Base-by-base conservation (phyloP, 2,113 vertebrate species). In the Rhadina sibilatrix region DNA sequence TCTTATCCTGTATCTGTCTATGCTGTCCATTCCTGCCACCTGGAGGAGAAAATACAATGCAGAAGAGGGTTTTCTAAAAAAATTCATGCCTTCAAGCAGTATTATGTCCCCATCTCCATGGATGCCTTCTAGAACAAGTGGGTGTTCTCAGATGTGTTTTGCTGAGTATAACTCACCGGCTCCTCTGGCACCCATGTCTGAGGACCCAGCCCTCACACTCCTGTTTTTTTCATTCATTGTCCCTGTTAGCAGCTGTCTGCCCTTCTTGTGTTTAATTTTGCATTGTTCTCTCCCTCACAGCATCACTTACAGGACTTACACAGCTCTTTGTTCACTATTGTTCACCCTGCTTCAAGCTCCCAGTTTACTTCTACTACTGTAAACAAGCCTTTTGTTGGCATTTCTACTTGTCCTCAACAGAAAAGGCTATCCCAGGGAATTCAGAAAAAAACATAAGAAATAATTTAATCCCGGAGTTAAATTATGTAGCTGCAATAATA, bases 11-110 rank as follows among this genome's bases (percentile, higher is more conserved):
- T 19, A 33, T 28, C 30, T 89, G 9, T 69, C 25, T 25, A 3
- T 69, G 27, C 15, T 69, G 28, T 50, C 17, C 15, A 37, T 65
- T 82, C 22, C 14, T 31, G 37, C 6, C 19, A n/a, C 8, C 6
- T 65, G 52, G 7, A 79, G 20, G 17, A 79, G 35, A 37, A 83
- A 91, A 56, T 11, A 37, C 40, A 56, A 2, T 16, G 9, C 1
- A 6, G 15, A 64, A 50, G 4, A 5, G 3, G 0, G 0, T 3
- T 65, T 74, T 18, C 24, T 52, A n/a, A 83, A 4, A n/a, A 46
- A 15, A 37, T 64, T 86, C 64, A 35, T 33, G 15, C 13, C 28
- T 69, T 17, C 65, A 78, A 78, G 31, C 24, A 72, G 5, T 54
- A 10, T 33, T 23, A 6, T 46, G 25, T 25, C 14, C 49, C 11